Conservation (phyloP, 2,888 invertebrate genomes). For the Pantelozetes paolii region DNA sequence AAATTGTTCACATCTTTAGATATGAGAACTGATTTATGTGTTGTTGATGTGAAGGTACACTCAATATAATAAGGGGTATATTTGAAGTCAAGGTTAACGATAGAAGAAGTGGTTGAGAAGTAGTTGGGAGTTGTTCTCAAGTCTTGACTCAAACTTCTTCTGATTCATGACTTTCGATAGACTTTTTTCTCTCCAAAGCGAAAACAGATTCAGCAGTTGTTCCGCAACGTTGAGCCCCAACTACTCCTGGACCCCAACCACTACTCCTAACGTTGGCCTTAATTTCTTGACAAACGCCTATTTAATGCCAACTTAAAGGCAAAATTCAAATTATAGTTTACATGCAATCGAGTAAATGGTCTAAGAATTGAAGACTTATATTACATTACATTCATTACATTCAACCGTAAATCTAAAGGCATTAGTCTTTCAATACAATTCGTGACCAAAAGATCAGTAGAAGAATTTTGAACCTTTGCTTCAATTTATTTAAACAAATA, state of each 20-base stretch:
- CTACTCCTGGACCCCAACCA: not conserved
- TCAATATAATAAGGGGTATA: not conserved
- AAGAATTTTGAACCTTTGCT: not conserved
- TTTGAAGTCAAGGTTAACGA: constrained; percentile 22
- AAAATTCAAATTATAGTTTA: not conserved
- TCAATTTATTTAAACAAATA: no score
- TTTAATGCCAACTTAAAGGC: constrained; percentile 11
- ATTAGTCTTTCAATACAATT: not conserved
- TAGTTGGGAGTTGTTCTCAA: constrained; percentile 12
- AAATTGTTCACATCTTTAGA: not conserved
- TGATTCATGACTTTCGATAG: not conserved
- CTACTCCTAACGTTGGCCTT: constrained; percentile 21
- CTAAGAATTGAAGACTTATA: no score
- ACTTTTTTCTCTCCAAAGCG: not conserved
- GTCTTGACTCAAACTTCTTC: not conserved
- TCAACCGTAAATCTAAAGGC: not conserved
- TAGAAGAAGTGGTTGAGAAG: constrained; percentile 8
- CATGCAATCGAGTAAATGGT: not conserved
- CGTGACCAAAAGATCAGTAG: not conserved
- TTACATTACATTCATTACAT: not conserved
- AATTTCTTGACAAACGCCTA: constrained; percentile 24
- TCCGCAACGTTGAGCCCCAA: constrained; percentile 21
- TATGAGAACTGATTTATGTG: constrained; percentile 22
- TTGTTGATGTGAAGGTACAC: not conserved
- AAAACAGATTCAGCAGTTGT: constrained; percentile 1